Evolutionary conservation across 2,888 invertebrate genomes (phyloP).

Genomic region (Oxyteleia sp.): DNA sequence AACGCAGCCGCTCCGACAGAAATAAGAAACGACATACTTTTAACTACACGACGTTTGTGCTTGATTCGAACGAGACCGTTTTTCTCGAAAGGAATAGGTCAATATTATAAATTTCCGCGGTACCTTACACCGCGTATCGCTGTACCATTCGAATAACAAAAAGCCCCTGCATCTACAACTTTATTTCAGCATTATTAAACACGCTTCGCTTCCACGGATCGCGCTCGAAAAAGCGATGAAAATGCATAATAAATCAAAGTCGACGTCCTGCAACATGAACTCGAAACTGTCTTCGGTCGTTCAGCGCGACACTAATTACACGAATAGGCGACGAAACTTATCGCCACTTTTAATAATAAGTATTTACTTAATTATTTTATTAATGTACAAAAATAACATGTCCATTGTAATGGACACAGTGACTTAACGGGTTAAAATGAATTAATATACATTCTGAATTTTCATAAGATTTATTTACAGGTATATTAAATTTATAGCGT

Average conservation of each 20-base stretch:
- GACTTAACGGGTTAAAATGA: too few species aligned
- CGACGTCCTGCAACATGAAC: slow-evolving; percentile 8
- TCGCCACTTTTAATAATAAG: too few species aligned
- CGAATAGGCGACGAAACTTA: neutral
- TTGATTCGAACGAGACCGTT: slow-evolving; percentile 10
- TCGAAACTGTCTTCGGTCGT: neutral
- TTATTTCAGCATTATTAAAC: slow-evolving; percentile 40
- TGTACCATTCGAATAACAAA: slow-evolving; percentile 1
- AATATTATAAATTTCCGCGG: slow-evolving; percentile 36
- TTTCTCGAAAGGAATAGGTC: slow-evolving; percentile 22
- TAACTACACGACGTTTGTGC: slow-evolving; percentile 25
- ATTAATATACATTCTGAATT: too few species aligned
- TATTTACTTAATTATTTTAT: too few species aligned
- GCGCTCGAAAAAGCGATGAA: neutral
- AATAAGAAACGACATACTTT: slow-evolving; percentile 55
- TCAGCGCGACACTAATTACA: neutral
- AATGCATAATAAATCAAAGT: slow-evolving; percentile 16
- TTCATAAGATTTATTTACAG: too few species aligned
- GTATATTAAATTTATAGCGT: too few species aligned
- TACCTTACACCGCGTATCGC: neutral
- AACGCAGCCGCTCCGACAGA: slow-evolving; percentile 32
- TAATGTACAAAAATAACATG: too few species aligned
- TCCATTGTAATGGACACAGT: too few species aligned
- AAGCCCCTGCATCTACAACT: slow-evolving; percentile 7
- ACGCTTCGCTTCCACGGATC: neutral